Percentiles rank a stretch among this genome's conserved stretches.
Evolutionary conservation across 2,797 vertebrate genomes (phyloP).

Genomic region (Hylomyscus alleni): DNA sequence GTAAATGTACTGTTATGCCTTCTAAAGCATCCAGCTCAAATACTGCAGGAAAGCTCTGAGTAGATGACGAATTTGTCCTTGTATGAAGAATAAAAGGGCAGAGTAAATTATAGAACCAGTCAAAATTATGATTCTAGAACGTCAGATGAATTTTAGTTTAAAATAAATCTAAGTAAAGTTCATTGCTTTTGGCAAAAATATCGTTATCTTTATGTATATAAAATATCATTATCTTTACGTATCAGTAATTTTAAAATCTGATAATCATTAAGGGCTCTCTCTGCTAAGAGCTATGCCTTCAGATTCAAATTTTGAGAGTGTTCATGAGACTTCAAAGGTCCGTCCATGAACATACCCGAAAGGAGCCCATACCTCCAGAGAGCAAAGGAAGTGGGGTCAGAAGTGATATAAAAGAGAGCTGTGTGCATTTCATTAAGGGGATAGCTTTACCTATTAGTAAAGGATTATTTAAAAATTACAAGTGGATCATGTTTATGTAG

Average conservation of each 20-base stretch:
- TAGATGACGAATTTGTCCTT: not conserved
- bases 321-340: not conserved
- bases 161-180: not conserved
- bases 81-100: not conserved
- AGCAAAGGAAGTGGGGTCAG: not conserved
- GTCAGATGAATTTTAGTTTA: not conserved
- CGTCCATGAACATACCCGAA: not conserved
- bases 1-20: no score
- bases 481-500: not conserved
- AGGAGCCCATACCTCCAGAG: not conserved
- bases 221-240: not conserved
- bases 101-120: not conserved
- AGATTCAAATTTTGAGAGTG: not conserved
- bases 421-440: not conserved
- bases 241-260: not conserved
- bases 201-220: not conserved
- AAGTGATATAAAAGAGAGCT: no score
- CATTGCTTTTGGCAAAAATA: not conserved
- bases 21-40: not conserved
- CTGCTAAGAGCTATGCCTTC: not conserved
- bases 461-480: not conserved
- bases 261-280: not conserved
- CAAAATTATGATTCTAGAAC: not conserved
- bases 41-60: not conserved
- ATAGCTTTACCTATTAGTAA: not conserved